Evolutionary conservation across 1,140 invertebrate genomes (phyloP).

Genomic region (Drosophila cardini): DNA sequence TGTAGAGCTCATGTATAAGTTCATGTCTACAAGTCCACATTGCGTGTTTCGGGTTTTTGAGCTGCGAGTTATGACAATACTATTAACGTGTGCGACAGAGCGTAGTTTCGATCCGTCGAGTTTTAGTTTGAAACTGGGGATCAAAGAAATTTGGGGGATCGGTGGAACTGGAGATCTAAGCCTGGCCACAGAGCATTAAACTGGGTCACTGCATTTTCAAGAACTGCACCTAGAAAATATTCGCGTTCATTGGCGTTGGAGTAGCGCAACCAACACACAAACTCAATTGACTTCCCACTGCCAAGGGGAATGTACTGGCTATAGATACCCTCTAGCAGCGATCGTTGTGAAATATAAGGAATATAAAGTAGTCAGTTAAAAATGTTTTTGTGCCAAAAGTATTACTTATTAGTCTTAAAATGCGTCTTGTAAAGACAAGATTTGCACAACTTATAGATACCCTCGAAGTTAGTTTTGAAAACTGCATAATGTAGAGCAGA

Average conservation of each 20-base stretch:
- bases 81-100: conserved; percentile 74
- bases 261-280: conserved; percentile 12
- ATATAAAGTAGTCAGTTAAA: no score
- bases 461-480: background rate
- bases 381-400: no score
- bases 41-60: conserved; percentile 51
- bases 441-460: background rate
- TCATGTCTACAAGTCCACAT: conserved; percentile 60
- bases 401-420: no score
- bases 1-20: conserved; percentile 11
- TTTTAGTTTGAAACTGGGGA: background rate
- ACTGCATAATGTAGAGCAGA: background rate
- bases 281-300: background rate
- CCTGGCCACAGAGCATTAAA: conserved; percentile 37
- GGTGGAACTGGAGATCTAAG: background rate
- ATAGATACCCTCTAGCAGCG: conserved; percentile 1
- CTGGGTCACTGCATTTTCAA: conserved; percentile 81
- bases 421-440: background rate
- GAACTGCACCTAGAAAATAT: conserved; percentile 73
- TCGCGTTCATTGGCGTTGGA: conserved; percentile 39
- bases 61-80: conserved; percentile 68
- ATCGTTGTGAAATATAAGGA: background rate
- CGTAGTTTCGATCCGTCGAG: conserved; percentile 40
- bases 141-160: background rate
- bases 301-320: background rate